Percentiles rank a stretch among this genome's conserved stretches.
These are phyloP conservation scores for Notothenia coriiceps DNA, from an alignment of 2,113 vertebrate genomes.

Conservation along the genomic window DNA sequence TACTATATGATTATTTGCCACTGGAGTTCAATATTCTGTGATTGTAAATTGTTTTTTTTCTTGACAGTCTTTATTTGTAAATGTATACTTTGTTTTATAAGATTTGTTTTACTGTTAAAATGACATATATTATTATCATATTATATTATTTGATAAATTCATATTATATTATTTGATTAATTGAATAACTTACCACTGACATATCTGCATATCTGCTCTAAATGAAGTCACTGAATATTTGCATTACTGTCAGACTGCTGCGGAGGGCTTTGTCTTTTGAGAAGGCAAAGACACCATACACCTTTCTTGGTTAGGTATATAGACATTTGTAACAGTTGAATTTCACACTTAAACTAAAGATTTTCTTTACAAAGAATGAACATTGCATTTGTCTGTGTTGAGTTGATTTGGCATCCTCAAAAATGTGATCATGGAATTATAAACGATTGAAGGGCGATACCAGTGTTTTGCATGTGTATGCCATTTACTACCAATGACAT, in stretches of 20 bases:
- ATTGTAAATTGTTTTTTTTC: constrained; percentile 64
- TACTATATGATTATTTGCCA: constrained; percentile 48
- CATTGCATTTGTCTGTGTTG: neutral
- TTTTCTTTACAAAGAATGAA: neutral
- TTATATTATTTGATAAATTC: neutral
- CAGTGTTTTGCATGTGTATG: neutral
- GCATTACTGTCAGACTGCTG: constrained; percentile 2
- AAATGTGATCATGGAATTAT: neutral
- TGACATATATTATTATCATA: neutral
- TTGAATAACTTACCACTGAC: neutral
- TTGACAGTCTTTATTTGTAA: constrained; percentile 58
- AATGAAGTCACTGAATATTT: neutral
- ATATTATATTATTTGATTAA: neutral
- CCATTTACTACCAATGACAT: neutral
- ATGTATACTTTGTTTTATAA: constrained; percentile 51
- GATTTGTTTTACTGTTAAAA: constrained; percentile 10
- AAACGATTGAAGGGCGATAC: neutral
- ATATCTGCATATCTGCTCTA: constrained; percentile 22
- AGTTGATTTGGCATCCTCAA: neutral
- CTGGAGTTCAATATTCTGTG: constrained; percentile 64
- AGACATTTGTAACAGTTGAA: neutral
- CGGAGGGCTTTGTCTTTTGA: neutral
- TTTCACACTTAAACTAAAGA: neutral
- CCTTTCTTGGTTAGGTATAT: neutral
- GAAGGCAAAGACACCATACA: neutral